A percentile compares a stretch with the other conserved stretches of the same genome.
Conservation (phyloP, 2,113 vertebrate genomes). For the Smithornis capensis region DNA sequence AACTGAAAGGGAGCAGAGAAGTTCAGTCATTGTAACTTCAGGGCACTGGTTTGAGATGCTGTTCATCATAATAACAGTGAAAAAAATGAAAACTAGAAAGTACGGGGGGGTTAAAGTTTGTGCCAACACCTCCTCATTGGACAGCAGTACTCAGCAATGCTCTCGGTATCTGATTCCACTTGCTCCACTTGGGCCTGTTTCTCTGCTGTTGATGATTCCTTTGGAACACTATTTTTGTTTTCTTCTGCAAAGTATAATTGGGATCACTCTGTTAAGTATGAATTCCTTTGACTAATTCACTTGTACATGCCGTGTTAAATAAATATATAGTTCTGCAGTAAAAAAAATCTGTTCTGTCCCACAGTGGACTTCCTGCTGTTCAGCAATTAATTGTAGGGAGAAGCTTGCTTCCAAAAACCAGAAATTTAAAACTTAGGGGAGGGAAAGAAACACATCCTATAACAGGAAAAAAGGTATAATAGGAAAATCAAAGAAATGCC, state of each 20-base stretch:
- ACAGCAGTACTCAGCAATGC: not conserved
- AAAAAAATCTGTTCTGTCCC: not conserved
- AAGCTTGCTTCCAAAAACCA: not conserved
- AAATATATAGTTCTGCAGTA: not conserved
- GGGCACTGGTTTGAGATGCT: not conserved
- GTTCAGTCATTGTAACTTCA: not conserved
- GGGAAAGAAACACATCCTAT: not conserved
- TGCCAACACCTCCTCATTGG: not conserved
- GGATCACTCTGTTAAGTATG: not conserved
- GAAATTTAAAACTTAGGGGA: not conserved
- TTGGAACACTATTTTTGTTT: not conserved
- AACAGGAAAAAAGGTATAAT: not conserved
- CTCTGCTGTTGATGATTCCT: not conserved
- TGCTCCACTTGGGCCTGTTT: not conserved
- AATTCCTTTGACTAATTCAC: not conserved
- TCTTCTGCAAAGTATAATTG: slow-evolving; percentile 1
- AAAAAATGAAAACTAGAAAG: not conserved
- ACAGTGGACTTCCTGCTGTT: not conserved
- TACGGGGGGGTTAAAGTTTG: not conserved
- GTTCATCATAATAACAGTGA: not conserved
- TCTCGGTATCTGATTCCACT: not conserved
- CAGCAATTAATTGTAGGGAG: not conserved
- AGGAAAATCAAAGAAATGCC: not conserved
- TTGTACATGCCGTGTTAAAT: not conserved
- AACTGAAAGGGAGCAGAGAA: not conserved